Conservation (phyloP, 1,140 invertebrate species). For the Drosophila truncata region DNA sequence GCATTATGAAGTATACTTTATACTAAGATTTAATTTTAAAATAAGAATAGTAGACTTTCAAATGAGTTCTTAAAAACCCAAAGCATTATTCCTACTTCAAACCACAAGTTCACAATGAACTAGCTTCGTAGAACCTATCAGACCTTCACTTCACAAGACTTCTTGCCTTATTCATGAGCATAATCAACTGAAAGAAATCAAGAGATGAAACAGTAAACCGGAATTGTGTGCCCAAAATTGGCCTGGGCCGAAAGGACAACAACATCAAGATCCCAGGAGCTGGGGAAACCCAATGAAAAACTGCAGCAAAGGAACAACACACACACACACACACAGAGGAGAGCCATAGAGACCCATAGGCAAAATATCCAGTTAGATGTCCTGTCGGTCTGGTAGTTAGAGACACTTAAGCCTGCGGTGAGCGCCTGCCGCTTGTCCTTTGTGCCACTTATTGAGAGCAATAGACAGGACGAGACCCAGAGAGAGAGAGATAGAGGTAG, state of each 20-base stretch:
- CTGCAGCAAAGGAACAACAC: constrained; percentile 24
- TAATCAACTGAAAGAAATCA: constrained; percentile 20
- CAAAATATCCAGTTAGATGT: constrained; percentile 45
- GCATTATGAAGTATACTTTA: background rate
- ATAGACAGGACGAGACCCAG: constrained; percentile 28
- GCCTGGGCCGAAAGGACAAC: constrained; percentile 29
- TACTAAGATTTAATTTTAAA: background rate
- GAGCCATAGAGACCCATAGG: background rate
- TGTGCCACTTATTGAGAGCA: constrained; percentile 74
- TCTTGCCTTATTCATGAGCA: constrained; percentile 17
- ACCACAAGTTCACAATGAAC: background rate
- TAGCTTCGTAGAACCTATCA: background rate
- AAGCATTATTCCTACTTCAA: background rate
- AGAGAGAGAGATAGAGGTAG: constrained; percentile 1
- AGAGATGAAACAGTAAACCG: constrained; percentile 31
- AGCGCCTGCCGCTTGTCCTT: constrained; percentile 54
- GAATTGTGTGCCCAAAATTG: constrained; percentile 30
- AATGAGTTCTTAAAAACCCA: no score
- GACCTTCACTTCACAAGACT: background rate
- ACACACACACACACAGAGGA: constrained; percentile 3
- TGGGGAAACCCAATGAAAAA: constrained; percentile 45
- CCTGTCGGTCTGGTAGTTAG: constrained; percentile 57
- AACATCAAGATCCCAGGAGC: constrained; percentile 23
- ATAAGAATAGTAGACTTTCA: no score
- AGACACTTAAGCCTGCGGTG: constrained; percentile 75